Base-by-base conservation (phyloP, 2,797 vertebrate species). In the Molossus alvarezi region DNA sequence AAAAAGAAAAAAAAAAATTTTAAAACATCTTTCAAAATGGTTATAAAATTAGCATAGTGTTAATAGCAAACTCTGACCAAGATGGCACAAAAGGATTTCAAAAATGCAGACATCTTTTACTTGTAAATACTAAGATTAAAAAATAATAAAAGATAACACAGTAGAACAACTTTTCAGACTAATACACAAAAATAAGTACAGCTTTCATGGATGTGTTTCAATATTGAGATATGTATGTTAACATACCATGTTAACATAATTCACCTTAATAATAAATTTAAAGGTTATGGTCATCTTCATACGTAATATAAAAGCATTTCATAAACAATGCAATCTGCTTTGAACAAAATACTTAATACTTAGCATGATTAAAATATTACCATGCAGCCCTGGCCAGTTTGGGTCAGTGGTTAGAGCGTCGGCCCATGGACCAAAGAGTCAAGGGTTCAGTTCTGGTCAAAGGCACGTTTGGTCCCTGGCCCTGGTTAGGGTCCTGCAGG, bases 301-400 rank as follows among this genome's bases (percentile, higher is more conserved):
- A 73, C 45, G 20, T 72, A 58, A 89, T 45, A 53, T 29, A 73
- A 88, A 65, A 18, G 29, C 8, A 51, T 51, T 64, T 55, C 33
- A 48, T 27, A 88, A 95, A 84, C 25, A 45, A 57, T 62, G 17
- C 27, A 72, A 29, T 84, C n/a, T 15, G 13, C 13, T 71, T 89
- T 79, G 27, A 93, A n/a, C 33, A 80, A 85, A 82, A 91, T 64
- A 81, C 37, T 72, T 91, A 77, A 57, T 67, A 81, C 25, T 79
- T 65, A 71, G 5, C 55, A 65, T 85, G 23, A 89, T 73, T 89
- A 73, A 93, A 72, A 65, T 72, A 72, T 80, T 48, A 57, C 33
- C 65, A 37, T 57, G 9, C 27, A 25, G 41, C 41, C 41, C 41
- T 45, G 41, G 41, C 41, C 6, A 6, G 41, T 45, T 45, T 45